Evolutionary conservation across 2,113 vertebrate species (phyloP), one percentile per base, ranked within the genome.

Genomic region (Catharus minimus): DNA sequence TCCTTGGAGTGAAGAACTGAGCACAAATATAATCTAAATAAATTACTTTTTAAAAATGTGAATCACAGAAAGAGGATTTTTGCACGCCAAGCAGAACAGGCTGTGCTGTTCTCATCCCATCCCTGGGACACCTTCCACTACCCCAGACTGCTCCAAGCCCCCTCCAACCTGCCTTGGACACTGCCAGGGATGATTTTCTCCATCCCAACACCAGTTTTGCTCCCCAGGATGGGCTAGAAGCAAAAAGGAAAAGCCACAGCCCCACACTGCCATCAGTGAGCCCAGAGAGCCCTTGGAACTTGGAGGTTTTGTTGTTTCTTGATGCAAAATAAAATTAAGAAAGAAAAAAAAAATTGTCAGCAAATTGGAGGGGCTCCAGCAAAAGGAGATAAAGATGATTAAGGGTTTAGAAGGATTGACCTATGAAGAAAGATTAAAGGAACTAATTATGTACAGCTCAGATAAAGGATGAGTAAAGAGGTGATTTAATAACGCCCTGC

Each of bases 371-470:
- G 66, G 67, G 77, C 75, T 97, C 92, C 95, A 95, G 85, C 60
- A 89, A 77, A 89, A 89, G 80, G 78, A 91, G 95, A 96, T 96
- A 95, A 95, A 95, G 92, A 95, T 96, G 95, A 96, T 96, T 94
- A 96, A 97, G 73, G 82, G 92, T 94, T 97, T 92, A 95, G 89
- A 88, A 90, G 89, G 96, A 96, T 96, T 97, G 95, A 97, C 96
- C 96, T 97, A 95, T 38, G 92, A 94, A 87, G 93, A 96, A 95
- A 96, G 96, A 97, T 97, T 97, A 96, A 96, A 96, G 89, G 92
- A 96, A 95, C 95, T 96, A 97, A 97, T 96, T 97, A 97, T 91
- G 85, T 92, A 96, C 90, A 92, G 95, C 95, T 94, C 86, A 95
- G 94, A 97, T 97, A 96, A 97, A 96, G 95, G 76, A 95, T 85